Conservation (phyloP, 2,113 vertebrate species). For the Pedetes capensis region DNA sequence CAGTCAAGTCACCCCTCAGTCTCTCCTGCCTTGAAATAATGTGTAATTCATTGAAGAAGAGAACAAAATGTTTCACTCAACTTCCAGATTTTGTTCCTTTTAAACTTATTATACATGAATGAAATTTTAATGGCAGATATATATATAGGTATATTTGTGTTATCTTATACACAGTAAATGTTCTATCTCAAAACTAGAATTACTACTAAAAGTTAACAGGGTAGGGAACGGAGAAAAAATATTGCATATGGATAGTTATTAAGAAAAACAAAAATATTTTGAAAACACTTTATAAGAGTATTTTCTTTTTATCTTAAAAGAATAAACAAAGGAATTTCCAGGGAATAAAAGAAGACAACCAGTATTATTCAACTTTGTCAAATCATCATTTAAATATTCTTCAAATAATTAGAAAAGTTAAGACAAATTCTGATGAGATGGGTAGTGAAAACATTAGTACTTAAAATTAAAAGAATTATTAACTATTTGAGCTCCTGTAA, state of each 20-base stretch:
- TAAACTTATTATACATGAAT: neutral
- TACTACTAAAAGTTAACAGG: constrained; percentile 7
- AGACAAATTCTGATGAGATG: constrained; percentile 71
- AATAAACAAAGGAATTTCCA: constrained; percentile 61
- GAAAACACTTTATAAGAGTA: constrained; percentile 45
- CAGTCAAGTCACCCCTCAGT: neutral
- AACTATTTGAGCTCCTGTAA: neutral
- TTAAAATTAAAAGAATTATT: neutral
- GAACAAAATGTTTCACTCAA: neutral
- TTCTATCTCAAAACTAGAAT: neutral
- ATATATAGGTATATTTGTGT: neutral
- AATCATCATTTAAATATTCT: constrained; percentile 48
- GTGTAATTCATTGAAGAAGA: neutral
- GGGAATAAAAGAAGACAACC: constrained; percentile 76
- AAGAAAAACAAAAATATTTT: constrained; percentile 42
- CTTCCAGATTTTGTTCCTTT: neutral
- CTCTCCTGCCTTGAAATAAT: neutral
- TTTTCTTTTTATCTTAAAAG: constrained; percentile 68
- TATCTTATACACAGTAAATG: neutral
- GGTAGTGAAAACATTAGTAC: constrained; percentile 66
- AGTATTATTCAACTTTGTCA: constrained; percentile 61
- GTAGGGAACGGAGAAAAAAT: neutral
- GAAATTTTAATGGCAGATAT: neutral
- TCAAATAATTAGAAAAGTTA: constrained; percentile 81
- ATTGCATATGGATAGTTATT: constrained; percentile 7